Base-by-base conservation (phyloP, 1,140 invertebrate species). In the Cydia fagiglandana region DNA sequence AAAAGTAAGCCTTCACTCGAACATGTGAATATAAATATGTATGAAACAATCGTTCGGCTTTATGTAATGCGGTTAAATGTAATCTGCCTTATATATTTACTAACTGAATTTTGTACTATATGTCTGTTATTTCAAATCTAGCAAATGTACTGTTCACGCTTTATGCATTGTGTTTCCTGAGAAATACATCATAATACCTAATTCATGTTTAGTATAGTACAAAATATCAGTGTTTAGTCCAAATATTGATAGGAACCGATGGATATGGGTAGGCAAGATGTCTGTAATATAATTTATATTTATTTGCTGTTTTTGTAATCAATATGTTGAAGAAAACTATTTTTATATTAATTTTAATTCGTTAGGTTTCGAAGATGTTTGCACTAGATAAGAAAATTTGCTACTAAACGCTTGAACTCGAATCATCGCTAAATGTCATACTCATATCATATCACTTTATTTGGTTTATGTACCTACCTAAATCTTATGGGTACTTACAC, bases 221-320 rank as follows among this genome's bases (percentile, higher is more conserved):
- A 38, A 66, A 70, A 41, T 38, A 17, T 38, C n/a, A 73, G 20
- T 73, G 12, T n/a, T 47, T 86, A 84, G 84, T 83, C 68, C 73
- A 86, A 86, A 83, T 86, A 83, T 86, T 86, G 83, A 81, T 80
- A 53, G 82, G 30, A 68, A 73, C 64, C 17, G 34, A 68, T n/a
- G 15, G 24, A 38, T 64, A 68, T 17, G 24, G 74, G 64, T 50
- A 74, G 68, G 76, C 47, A 50, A 13, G 68, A 74, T 76, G 73
- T 79, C 13, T 61, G 61, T 76, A 68, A 76, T 77, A 75, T 76
- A 68, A 74, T 78, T 70, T 74, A 73, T 74, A 66, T 74, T 73
- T 66, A 64, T 76, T 70, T 70, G 13, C 66, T 41, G 30, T 38
- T 38, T 53, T 70, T 38, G 7, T 70, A 41, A 70, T 66, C 64